Evolutionary conservation across 2,797 vertebrate species (phyloP).

Genomic region (Amblyopsis hoosieri): DNA sequence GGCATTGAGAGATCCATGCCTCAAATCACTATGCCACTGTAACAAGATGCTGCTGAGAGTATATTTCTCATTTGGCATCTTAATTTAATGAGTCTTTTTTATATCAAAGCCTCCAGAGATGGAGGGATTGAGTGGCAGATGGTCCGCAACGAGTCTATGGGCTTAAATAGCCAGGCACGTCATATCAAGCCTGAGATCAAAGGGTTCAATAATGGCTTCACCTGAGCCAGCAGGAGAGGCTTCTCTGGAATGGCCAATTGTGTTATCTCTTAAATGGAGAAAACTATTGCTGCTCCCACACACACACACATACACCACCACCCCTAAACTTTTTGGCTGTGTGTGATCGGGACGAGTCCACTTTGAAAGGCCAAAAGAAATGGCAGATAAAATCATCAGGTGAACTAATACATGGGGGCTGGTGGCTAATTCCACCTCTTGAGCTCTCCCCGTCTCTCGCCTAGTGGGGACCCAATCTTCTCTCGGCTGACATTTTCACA

Average conservation of each 20-base stretch:
- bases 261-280: slow-evolving; percentile 38
- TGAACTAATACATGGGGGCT: slow-evolving; percentile 27
- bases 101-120: slow-evolving; percentile 18
- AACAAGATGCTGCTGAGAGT: too few species aligned
- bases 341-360: too few species aligned
- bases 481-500: slow-evolving; percentile 50
- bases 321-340: too few species aligned
- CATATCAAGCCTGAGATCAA: slow-evolving; percentile 56
- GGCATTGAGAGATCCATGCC: too few species aligned
- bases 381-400: background rate
- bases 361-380: too few species aligned
- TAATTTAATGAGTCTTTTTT: too few species aligned
- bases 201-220: slow-evolving; percentile 58
- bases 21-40: too few species aligned
- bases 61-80: too few species aligned
- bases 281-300: slow-evolving; percentile 16
- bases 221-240: slow-evolving; percentile 32
- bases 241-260: slow-evolving; percentile 34
- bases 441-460: slow-evolving; percentile 35
- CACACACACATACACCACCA: too few species aligned
- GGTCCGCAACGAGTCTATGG: slow-evolving; percentile 10
- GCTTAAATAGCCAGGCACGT: slow-evolving; percentile 34
- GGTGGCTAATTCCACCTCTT: slow-evolving; percentile 31
- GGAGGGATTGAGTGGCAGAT: slow-evolving; percentile 14
- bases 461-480: slow-evolving; percentile 14